Evolutionary conservation across 2,113 vertebrate genomes (phyloP), one percentile per base, ranked within the genome.

Genomic region (Chelonoidis abingdonii): DNA sequence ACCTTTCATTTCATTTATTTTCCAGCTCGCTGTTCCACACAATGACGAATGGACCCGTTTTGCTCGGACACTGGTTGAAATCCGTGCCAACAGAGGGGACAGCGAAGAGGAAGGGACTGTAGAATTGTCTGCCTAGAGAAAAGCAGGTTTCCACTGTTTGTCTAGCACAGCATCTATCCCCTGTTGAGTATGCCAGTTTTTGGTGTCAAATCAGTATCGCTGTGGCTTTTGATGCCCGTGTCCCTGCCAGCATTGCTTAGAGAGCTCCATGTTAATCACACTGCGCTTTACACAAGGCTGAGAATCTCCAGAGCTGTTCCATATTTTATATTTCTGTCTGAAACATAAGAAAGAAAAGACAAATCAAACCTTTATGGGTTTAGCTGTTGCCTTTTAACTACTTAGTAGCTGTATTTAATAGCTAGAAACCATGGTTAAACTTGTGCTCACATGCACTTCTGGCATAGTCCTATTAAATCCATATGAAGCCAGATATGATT

Each of bases 21-120:
- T 83, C 59, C 98, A 99, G 99, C 98, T 99, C 89, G 99, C 99
- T 0, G 98, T 99, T 41, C 98, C 99, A 1, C 99, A 99, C 97
- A 98, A 97, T 0, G 99, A 99, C 0, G 99, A 99, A 88, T 99
- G 99, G 99, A 98, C 98, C 0, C 98, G 98, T 75, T 99, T 99
- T 6, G 99, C 99, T 82, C 98, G 99, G 29, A 99, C 99, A 8
- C 97, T 99, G 92, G 98, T 99, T 98, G 99, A 99, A 97, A 99
- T 99, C 72, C 99, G 99, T 0, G 99, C 99, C 35, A 99, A 99
- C 98, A 97, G 99, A 44, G 99, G 99, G 0, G 99, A 99, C 80
- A 99, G 98, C 0, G 99, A 99, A 82, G 99, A 99, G 94, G 99
- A 99, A 94, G 99, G 98, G 29, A 91, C 98, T 0, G 98, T 98